Conservation (phyloP, 2,113 vertebrate species). For the Lipophrys pholis region DNA sequence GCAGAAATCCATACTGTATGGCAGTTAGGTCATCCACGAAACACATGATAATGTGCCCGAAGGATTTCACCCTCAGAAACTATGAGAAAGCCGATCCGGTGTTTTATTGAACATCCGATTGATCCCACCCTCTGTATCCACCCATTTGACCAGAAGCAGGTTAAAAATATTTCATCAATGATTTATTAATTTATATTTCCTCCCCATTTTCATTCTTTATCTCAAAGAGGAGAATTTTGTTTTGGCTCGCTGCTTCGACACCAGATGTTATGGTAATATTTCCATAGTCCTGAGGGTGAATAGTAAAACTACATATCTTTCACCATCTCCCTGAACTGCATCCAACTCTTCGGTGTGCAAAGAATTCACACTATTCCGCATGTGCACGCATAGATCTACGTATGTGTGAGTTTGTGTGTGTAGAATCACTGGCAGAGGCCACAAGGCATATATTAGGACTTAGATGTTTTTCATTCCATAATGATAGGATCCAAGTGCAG, state of each 20-base stretch:
- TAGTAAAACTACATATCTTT: constrained; percentile 46
- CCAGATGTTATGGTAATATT: constrained; percentile 58
- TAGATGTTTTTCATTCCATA: constrained; percentile 79
- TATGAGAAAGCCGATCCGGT: constrained; percentile 42
- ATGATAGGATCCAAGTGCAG: constrained; percentile 75
- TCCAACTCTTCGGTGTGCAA: constrained; percentile 37
- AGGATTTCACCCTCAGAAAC: constrained; percentile 55
- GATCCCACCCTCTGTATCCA: constrained; percentile 26
- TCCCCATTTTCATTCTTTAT: neutral
- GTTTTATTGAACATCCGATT: constrained; percentile 50
- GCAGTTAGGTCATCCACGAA: constrained; percentile 33
- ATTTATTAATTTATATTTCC: constrained; percentile 11
- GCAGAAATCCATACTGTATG: constrained; percentile 14
- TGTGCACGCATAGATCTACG: constrained; percentile 15
- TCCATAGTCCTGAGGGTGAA: constrained; percentile 25
- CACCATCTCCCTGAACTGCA: constrained; percentile 38
- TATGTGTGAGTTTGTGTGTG: constrained; percentile 15
- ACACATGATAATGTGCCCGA: constrained; percentile 39
- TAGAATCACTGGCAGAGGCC: constrained; percentile 53
- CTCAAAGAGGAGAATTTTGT: constrained; percentile 15
- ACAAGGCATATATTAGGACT: constrained; percentile 72
- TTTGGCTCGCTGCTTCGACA: constrained; percentile 38
- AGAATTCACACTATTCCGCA: constrained; percentile 46
- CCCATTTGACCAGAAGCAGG: constrained; percentile 17
- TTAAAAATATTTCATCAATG: constrained; percentile 27